phyloP scores from a whole-genome alignment of 2,888 invertebrate species.

The Malacosoma neustria region DNA sequence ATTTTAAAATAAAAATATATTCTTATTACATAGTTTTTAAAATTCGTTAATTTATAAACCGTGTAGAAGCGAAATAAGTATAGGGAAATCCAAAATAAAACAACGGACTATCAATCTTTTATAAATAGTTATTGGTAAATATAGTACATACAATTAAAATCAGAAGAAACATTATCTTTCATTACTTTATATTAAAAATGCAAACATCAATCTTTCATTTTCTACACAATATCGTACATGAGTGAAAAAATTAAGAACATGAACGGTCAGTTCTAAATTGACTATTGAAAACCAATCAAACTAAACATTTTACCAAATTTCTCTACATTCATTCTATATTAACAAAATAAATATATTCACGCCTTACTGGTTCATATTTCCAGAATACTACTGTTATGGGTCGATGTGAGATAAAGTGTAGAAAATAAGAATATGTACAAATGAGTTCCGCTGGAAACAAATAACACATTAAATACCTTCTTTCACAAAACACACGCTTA shows the following conservation, averaged over 20 bases:
- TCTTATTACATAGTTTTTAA: no score
- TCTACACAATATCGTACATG: conserved; percentile 65
- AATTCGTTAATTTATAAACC: no score
- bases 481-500: conserved; percentile 11
- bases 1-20: no score
- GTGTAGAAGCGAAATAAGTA: neutral
- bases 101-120: conserved; percentile 63
- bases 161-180: conserved; percentile 67
- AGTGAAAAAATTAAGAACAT: conserved; percentile 27
- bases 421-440: conserved; percentile 56
- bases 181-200: conserved; percentile 72
- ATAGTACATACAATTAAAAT: conserved; percentile 74
- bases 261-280: no score
- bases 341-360: no score
- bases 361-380: no score
- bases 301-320: no score
- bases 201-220: conserved; percentile 67
- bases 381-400: no score
- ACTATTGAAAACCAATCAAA: no score
- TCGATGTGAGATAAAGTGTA: conserved; percentile 69
- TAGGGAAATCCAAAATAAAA: conserved; percentile 41
- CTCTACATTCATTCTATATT: no score
- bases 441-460: conserved; percentile 40
- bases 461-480: conserved; percentile 39
- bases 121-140: conserved; percentile 69